These are phyloP conservation scores for Ips nitidus DNA, from an alignment of 1,140 invertebrate genomes.

Conservation along the genomic window DNA sequence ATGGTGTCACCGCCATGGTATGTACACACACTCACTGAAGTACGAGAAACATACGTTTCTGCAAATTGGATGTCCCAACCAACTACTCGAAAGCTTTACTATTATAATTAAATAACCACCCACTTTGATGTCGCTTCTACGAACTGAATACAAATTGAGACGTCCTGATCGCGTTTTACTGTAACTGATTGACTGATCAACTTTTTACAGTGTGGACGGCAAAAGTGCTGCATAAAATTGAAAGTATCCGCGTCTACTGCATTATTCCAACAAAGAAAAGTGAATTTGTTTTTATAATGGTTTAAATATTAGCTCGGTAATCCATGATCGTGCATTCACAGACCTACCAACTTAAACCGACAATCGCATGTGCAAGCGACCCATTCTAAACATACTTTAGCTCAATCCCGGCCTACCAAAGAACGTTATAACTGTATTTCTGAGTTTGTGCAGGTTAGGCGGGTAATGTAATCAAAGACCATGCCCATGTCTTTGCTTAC, in stretches of 20 bases:
- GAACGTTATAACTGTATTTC: neutral
- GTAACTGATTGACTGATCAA: neutral
- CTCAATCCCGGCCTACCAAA: no score
- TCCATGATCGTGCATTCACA: neutral
- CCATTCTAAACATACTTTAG: neutral
- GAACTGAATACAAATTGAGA: neutral
- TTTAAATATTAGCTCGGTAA: neutral
- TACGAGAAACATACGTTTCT: constrained; percentile 7
- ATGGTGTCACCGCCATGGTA: neutral
- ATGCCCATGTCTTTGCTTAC: neutral
- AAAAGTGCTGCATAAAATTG: no score
- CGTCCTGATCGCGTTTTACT: neutral
- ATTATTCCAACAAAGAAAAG: no score
- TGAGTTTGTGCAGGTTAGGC: constrained; percentile 4
- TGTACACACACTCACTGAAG: neutral
- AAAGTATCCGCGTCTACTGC: no score
- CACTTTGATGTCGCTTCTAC: neutral
- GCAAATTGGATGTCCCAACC: neutral
- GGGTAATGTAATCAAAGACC: constrained; percentile 4
- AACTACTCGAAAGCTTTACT: neutral
- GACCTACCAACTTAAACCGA: neutral
- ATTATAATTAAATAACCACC: neutral
- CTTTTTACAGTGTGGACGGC: neutral
- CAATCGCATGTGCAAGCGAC: constrained; percentile 1
- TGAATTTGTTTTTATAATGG: neutral